Percentiles rank a stretch among this genome's conserved stretches.
Conservation (phyloP, 64 coral and sea anemone genomes). For the Pocillopora verrucosa region DNA sequence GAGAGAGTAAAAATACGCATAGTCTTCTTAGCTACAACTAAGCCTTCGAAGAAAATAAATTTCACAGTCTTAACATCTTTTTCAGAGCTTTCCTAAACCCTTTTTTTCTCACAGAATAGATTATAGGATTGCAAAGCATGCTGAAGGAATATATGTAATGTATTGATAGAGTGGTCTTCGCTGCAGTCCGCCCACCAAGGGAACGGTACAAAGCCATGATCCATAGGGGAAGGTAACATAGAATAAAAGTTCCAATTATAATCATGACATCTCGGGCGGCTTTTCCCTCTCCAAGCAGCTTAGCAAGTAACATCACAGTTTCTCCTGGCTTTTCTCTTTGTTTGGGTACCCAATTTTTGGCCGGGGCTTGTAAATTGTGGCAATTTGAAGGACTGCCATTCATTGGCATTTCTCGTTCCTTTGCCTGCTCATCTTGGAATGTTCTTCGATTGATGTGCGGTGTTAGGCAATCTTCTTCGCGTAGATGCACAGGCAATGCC, state of each 20-base stretch:
- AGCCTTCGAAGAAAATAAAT: neutral
- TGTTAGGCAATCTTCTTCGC: neutral
- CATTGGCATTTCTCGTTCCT: neutral
- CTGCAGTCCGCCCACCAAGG: neutral
- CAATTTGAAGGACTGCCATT: neutral
- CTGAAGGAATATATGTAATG: neutral
- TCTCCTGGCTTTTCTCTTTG: neutral
- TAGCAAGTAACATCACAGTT: neutral
- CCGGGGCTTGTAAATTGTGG: neutral
- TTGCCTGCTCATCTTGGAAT: neutral
- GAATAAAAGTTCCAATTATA: neutral
- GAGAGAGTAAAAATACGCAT: too few species aligned
- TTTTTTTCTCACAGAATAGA: conserved; percentile 40
- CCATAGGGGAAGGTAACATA: conserved; percentile 33
- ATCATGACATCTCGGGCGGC: conserved; percentile 28
- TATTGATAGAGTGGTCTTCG: neutral
- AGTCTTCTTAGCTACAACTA: too few species aligned
- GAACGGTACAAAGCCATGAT: neutral
- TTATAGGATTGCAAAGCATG: conserved; percentile 23
- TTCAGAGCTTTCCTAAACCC: neutral
- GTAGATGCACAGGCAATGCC: neutral
- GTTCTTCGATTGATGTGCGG: neutral
- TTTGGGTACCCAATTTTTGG: neutral
- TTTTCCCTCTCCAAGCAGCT: conserved; percentile 20
- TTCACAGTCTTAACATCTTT: neutral